Percentiles rank a stretch among this genome's conserved stretches.
Evolutionary conservation across 2,888 invertebrate species (phyloP).

Genomic region (Hemaris fuciformis): DNA sequence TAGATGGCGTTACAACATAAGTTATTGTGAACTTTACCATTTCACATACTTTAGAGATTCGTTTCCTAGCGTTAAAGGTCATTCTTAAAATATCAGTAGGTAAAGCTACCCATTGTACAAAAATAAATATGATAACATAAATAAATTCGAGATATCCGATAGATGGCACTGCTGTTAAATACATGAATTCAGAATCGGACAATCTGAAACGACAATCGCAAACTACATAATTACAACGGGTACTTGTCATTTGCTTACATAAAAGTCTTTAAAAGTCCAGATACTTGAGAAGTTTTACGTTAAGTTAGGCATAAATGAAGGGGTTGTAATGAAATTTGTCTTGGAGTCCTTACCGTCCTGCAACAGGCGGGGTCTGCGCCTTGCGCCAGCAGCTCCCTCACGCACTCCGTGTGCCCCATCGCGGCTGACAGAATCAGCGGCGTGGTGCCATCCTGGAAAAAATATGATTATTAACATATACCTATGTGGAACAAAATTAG

Average conservation of each 20-base stretch:
- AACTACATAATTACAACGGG: too few species aligned
- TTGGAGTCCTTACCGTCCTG: conserved; percentile 84
- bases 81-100: too few species aligned
- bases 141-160: background rate
- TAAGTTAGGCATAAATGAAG: background rate
- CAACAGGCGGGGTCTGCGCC: conserved; percentile 94
- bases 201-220: too few species aligned
- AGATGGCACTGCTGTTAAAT: background rate
- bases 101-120: background rate
- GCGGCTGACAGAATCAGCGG: conserved; percentile 95
- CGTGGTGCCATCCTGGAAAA: conserved; percentile 94
- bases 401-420: conserved; percentile 94
- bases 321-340: too few species aligned
- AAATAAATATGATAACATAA: background rate
- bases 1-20: too few species aligned
- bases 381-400: conserved; percentile 92
- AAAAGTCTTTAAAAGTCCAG: too few species aligned
- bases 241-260: too few species aligned
- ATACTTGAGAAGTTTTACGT: background rate
- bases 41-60: too few species aligned
- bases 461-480: background rate
- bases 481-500: too few species aligned
- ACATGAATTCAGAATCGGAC: too few species aligned
- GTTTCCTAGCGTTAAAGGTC: too few species aligned
- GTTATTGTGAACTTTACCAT: too few species aligned